Base-by-base conservation (phyloP, 2,888 invertebrate genomes). In the Sinhomidia bicolor region DNA sequence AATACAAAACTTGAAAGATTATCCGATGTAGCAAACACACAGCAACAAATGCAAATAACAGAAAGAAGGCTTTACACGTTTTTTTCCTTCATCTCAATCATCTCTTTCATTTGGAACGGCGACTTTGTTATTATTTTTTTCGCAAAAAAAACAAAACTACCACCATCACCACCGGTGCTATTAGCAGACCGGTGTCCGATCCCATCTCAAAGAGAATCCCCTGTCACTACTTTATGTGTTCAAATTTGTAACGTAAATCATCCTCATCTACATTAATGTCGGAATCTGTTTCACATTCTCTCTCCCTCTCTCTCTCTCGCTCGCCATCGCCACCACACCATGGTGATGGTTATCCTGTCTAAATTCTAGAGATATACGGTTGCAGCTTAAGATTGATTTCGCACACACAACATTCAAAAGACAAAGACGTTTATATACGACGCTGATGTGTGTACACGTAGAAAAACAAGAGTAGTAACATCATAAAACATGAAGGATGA, bases 221-320 rank as follows among this genome's bases (percentile, higher is more conserved):
- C 78, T 84, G 84, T 76, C 85, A 85, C 47, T 74, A 44, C 47
- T 78, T 51, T 68, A 51, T 68, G 85, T 36, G 65, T 79, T 80
- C 57, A 47, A 86, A 86, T 80, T 80, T 86, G 86, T 86, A 86
- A 80, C 68, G 54, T 71, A 68, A 51, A 82, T 88, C 87, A 82
- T 88, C 17, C 32, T 68, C 65, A 41, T 76, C 82, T 76, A 26
- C 78, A 82, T 76, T n/a, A 88, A 82, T 54, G 82, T 82, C 78
- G 57, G 78, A 79, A 80, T 86, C 71, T 85, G 71, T 60, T 74
- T 71, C 81, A 60, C 32, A 41, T 83, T 32, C 80, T 54, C n/a
- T 62, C n/a, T n/a, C n/a, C n/a, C n/a, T n/a, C n/a, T n/a, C n/a
- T n/a, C n/a, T n/a, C n/a, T n/a, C n/a, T n/a, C n/a, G n/a, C 29